A percentile compares a stretch with the other conserved stretches of the same genome.
These are phyloP conservation scores for Cyprinodon diabolis DNA, from an alignment of 2,797 vertebrate species.

Conservation along the genomic window DNA sequence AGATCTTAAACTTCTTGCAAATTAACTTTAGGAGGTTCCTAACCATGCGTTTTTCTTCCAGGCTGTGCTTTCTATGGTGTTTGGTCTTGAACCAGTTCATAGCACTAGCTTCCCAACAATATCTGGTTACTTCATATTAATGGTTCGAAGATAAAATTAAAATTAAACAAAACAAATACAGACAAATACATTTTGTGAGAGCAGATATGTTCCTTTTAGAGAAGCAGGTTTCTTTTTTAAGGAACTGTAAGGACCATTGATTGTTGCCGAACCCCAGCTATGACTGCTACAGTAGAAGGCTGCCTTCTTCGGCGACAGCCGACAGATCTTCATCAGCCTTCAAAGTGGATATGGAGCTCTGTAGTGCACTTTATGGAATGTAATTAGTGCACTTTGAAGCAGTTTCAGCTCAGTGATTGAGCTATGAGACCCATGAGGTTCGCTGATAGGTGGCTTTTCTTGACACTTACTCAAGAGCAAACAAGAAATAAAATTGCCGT, in stretches of 20 bases:
- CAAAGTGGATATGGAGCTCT: slow-evolving; percentile 48
- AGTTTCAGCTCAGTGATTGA: slow-evolving; percentile 65
- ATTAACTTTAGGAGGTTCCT: neutral
- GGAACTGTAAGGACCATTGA: slow-evolving; percentile 3
- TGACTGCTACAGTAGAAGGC: slow-evolving; percentile 31
- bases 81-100: neutral
- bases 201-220: too few species aligned
- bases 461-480: slow-evolving; percentile 37
- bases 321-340: slow-evolving; percentile 53
- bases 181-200: neutral
- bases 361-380: slow-evolving; percentile 57
- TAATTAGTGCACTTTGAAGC: slow-evolving; percentile 62
- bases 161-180: neutral
- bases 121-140: neutral
- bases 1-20: neutral
- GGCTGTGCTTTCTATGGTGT: neutral
- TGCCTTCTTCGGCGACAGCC: slow-evolving; percentile 50
- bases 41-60: neutral
- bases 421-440: slow-evolving; percentile 63
- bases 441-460: slow-evolving; percentile 48
- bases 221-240: neutral
- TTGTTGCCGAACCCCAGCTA: slow-evolving; percentile 12
- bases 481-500: slow-evolving; percentile 51
- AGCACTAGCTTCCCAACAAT: neutral
- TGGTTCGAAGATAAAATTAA: slow-evolving; percentile 1